These are phyloP conservation scores for Notarius lentiginosus DNA, from an alignment of 2,113 vertebrate species.

Conservation along the genomic window DNA sequence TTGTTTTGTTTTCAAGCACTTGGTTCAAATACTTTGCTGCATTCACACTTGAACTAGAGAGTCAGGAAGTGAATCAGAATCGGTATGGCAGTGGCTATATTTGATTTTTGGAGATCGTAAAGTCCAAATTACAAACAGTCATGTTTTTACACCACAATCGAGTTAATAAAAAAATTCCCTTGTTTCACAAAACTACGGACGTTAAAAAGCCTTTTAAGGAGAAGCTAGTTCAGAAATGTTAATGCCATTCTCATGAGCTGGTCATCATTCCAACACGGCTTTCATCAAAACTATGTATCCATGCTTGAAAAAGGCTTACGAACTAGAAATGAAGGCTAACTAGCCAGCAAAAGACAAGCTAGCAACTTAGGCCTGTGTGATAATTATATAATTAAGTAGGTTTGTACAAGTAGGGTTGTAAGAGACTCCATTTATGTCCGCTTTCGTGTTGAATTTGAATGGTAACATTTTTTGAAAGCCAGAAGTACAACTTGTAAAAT, in stretches of 20 bases:
- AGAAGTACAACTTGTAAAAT: background rate
- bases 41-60: background rate
- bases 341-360: background rate
- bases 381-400: background rate
- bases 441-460: background rate
- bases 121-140: background rate
- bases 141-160: background rate
- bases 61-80: background rate
- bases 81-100: background rate
- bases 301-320: background rate
- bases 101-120: background rate
- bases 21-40: too few relatives aligned
- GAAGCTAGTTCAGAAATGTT: background rate
- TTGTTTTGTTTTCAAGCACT: background rate
- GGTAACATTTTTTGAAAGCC: background rate
- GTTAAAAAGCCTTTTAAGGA: background rate
- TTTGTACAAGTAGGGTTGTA: background rate
- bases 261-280: too few relatives aligned
- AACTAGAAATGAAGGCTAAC: background rate
- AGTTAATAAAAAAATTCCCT: background rate
- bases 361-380: background rate
- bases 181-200: background rate
- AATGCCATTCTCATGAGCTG: background rate
- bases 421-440: background rate
- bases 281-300: background rate